phyloP scores from a whole-genome alignment of 2,113 vertebrate genomes.

The Cepphus grylle region DNA sequence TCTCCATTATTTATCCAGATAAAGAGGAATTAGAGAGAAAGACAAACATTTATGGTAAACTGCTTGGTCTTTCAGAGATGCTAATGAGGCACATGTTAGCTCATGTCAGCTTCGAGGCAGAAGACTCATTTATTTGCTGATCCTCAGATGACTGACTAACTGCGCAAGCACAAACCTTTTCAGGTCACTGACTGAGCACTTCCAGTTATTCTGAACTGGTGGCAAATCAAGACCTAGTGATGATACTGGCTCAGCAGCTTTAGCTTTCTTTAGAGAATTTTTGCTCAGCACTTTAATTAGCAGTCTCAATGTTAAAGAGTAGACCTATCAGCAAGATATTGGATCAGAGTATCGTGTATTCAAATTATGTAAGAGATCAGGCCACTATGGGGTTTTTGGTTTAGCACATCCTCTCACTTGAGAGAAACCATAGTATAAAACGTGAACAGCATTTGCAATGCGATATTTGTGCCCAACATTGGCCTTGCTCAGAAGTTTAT shows the following conservation, averaged over 20 bases:
- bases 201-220: background rate
- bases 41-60: background rate
- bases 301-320: background rate
- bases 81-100: background rate
- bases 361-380: background rate
- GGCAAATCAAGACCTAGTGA: background rate
- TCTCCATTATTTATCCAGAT: background rate
- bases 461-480: background rate
- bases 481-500: background rate
- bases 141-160: background rate
- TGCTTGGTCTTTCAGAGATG: background rate
- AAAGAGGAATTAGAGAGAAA: background rate
- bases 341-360: background rate
- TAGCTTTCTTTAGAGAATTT: background rate
- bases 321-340: background rate
- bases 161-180: background rate
- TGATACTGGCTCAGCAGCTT: background rate
- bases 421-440: background rate
- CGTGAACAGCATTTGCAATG: background rate
- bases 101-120: background rate
- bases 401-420: background rate
- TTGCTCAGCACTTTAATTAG: background rate
- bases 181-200: background rate
- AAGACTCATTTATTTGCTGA: background rate
- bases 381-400: background rate